Base-by-base conservation (phyloP, 2,113 vertebrate genomes). In the Harpagus bidentatus region DNA sequence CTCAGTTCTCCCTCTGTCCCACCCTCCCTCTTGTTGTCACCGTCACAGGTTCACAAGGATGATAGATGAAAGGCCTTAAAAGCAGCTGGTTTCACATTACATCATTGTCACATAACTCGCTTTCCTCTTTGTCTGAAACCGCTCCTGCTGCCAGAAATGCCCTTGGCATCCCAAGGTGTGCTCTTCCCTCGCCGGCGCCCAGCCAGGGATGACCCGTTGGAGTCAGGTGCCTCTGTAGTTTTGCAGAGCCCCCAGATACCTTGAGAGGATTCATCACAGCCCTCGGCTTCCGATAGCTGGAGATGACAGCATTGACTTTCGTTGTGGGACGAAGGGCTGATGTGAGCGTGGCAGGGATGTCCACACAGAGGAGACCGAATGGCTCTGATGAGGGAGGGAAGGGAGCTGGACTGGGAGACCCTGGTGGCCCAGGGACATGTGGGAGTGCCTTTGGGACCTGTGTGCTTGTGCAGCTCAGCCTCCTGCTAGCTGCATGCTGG, bases 11-110 rank as follows among this genome's bases (percentile, higher is more conserved):
- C 23, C 59, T 88, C 67, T 43, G 42, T 82, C 56, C 87, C 78
- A 70, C 62, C 55, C n/a, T 94, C 52, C 81, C 28, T 90, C 84
- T 93, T 84, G 45, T 78, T 74, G 95, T 91, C 91, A 85, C 90
- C 95, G 93, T 93, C 71, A 94, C 22, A 61, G 82, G 58, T 82
- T 95, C 78, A 61, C 87, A 80, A 85, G 84, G 82, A 93, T 97
- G 96, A 97, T 92, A 78, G 96, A 97, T 97, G 93, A 88, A 95
- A 95, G 85, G 40, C 96, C 93, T 95, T 94, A 91, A 82, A 94
- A 96, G 93, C 82, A 92, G 66, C 84, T 91, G 90, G 56, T 90
- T 97, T 96, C 95, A 88, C 82, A 50, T 94, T 97, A 92, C 70
- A 93, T 96, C 95, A 95, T 38, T 94, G 96, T 95, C 95, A 94